Conservation (phyloP, 2,113 vertebrate genomes). For the Hydrochoerus hydrochaeris region DNA sequence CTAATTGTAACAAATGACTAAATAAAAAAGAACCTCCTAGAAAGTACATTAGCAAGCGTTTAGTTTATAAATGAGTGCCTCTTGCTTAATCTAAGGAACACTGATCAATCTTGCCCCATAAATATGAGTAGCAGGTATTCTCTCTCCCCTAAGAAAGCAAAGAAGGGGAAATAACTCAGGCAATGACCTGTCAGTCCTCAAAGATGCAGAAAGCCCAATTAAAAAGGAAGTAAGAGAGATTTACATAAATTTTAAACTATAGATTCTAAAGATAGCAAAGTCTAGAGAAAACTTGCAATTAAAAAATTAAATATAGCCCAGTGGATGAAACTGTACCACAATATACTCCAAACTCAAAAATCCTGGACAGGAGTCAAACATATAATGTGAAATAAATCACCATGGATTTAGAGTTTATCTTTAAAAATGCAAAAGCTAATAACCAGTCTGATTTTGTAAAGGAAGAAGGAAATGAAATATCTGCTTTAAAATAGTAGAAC, state of each 20-base stretch:
- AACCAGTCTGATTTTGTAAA: neutral
- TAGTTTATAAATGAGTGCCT: neutral
- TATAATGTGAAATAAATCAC: conserved; percentile 41
- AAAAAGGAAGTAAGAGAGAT: conserved; percentile 51
- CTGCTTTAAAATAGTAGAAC: conserved; percentile 47
- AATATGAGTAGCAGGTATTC: neutral
- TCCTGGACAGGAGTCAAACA: neutral
- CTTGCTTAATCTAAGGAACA: conserved; percentile 19
- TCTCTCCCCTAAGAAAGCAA: neutral
- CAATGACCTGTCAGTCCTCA: neutral
- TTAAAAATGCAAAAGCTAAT: conserved; percentile 38
- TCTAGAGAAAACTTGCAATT: conserved; percentile 43
- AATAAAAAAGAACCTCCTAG: conserved; percentile 14
- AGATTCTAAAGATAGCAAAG: conserved; percentile 26
- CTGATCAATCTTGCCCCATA: neutral
- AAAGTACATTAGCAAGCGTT: neutral
- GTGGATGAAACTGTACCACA: neutral
- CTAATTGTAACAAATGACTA: neutral
- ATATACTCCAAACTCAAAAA: conserved; percentile 19
- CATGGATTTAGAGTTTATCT: conserved; percentile 2
- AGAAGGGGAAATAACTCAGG: neutral
- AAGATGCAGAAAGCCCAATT: conserved; percentile 36
- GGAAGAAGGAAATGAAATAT: neutral
- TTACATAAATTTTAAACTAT: conserved; percentile 58
- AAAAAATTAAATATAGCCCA: conserved; percentile 25